A percentile compares a stretch with the other conserved stretches of the same genome.
Evolutionary conservation across 2,113 vertebrate species (phyloP).

Genomic region (Tragelaphus buxtoni): DNA sequence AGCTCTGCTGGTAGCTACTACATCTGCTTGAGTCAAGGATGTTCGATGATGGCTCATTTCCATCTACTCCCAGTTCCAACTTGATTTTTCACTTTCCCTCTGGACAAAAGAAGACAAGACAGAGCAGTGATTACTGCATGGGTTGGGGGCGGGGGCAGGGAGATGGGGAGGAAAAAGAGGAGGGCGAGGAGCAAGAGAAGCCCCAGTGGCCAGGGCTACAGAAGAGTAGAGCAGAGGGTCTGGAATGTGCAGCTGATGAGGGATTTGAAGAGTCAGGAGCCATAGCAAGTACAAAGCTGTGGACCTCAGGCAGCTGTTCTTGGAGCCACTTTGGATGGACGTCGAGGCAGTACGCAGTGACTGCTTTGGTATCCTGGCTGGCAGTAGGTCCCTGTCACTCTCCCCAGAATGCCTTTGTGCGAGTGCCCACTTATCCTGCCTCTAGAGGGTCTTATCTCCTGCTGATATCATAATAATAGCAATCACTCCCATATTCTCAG

Average conservation of each 20-base stretch:
- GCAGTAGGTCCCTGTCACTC: neutral
- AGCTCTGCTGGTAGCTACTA: neutral
- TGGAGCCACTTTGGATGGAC: neutral
- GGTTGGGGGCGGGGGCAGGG: neutral
- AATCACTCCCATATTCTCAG: neutral
- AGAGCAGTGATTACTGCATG: neutral
- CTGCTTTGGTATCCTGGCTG: neutral
- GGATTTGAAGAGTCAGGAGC: no score
- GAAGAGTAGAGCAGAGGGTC: neutral
- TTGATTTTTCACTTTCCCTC: neutral
- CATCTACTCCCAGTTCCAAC: neutral
- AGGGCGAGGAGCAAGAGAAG: neutral
- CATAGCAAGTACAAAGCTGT: neutral
- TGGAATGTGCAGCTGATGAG: neutral
- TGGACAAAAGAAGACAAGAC: neutral
- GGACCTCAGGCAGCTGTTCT: neutral
- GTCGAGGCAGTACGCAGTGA: accelerated
- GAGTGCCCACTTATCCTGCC: neutral
- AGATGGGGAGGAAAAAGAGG: neutral
- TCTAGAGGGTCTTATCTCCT: neutral
- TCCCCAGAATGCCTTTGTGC: neutral
- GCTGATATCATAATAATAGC: neutral
- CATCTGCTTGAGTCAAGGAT: neutral
- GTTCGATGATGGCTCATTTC: neutral
- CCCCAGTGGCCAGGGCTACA: neutral